These are phyloP conservation scores for Zygogramma bicolorata DNA, from an alignment of 2,888 invertebrate species.

Conservation along the genomic window DNA sequence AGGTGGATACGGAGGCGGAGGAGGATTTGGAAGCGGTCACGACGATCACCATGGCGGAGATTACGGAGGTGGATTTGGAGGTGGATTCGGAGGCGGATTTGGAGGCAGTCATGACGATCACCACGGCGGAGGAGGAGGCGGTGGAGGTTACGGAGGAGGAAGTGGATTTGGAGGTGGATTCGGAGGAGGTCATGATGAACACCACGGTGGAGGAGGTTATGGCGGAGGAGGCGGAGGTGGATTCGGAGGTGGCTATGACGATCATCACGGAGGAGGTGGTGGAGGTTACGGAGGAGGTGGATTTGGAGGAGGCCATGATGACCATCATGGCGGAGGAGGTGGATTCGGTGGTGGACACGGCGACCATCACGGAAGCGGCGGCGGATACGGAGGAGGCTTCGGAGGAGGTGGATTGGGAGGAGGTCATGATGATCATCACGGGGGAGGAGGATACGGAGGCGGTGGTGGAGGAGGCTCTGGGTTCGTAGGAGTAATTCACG, in stretches of 20 bases:
- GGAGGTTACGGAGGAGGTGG: constrained; percentile 18
- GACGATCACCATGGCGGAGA: constrained; percentile 5
- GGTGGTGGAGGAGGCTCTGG: constrained; percentile 14
- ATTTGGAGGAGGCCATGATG: constrained; percentile 5
- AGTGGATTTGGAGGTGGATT: constrained; percentile 14
- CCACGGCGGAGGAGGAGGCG: constrained; percentile 23
- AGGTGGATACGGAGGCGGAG: neutral
- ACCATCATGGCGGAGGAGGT: constrained; percentile 16
- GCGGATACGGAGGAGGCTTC: constrained; percentile 8
- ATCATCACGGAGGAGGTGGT: constrained; percentile 2
- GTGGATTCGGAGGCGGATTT: constrained; percentile 15
- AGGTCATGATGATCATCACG: constrained; percentile 24
- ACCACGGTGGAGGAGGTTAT: constrained; percentile 10
- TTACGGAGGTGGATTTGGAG: constrained; percentile 18
- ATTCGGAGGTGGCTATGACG: constrained; percentile 8
- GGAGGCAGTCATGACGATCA: constrained; percentile 16
- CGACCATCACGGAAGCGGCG: constrained; percentile 19
- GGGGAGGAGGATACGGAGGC: neutral
- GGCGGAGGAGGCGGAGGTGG: constrained; percentile 21
- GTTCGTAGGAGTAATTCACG: constrained; percentile 1
- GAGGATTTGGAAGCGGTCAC: neutral
- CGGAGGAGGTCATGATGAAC: constrained; percentile 24
- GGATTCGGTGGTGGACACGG: constrained; percentile 6
- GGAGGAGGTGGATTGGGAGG: neutral
- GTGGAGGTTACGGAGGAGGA: constrained; percentile 5